These are phyloP conservation scores for Dicaeum eximium DNA, from an alignment of 2,113 vertebrate genomes.

Conservation along the genomic window DNA sequence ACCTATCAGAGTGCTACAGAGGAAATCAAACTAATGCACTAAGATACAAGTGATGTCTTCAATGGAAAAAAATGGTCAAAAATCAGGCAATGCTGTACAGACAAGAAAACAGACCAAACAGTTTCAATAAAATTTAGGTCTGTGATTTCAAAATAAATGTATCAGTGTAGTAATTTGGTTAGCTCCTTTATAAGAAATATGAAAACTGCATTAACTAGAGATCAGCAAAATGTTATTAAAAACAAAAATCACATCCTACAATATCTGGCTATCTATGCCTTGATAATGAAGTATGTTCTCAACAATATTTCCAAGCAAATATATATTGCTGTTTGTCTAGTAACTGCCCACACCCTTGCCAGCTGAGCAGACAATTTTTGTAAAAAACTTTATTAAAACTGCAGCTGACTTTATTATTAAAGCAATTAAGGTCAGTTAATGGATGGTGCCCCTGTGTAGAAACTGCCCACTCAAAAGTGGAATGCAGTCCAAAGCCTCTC, in stretches of 20 bases:
- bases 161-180: not conserved
- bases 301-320: not conserved
- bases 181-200: not conserved
- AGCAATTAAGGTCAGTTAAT: not conserved
- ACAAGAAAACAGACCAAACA: not conserved
- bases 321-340: not conserved
- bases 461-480: not conserved
- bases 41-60: not conserved
- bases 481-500: not conserved
- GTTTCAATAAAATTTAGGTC: not conserved
- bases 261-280: not conserved
- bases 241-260: not conserved
- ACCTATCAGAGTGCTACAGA: not conserved
- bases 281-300: not conserved
- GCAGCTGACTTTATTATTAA: not conserved
- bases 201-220: not conserved
- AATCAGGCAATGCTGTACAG: not conserved
- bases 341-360: not conserved
- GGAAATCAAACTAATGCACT: not conserved
- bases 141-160: not conserved
- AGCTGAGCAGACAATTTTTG: not conserved
- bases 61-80: accelerated
- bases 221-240: not conserved
- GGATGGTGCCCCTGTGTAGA: not conserved
- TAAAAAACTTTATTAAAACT: not conserved